Evolutionary conservation across 2,888 invertebrate genomes (phyloP).

Genomic region (Auanema freiburgensis): DNA sequence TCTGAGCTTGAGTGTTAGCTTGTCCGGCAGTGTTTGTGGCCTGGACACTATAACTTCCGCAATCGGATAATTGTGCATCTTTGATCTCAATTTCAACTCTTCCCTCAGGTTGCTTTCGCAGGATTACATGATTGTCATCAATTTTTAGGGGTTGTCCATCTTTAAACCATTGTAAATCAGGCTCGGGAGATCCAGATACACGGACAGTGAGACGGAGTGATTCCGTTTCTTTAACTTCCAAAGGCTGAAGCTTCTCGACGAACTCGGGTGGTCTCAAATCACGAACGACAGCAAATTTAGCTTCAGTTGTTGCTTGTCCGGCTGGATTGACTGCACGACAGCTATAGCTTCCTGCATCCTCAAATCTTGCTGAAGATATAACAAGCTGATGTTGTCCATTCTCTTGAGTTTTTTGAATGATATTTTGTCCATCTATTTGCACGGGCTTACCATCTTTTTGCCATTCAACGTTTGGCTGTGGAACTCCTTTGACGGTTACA

Average conservation of each 20-base stretch:
- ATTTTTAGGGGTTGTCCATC: slow-evolving; percentile 69
- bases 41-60: slow-evolving; percentile 44
- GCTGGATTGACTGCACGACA: slow-evolving; percentile 90
- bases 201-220: slow-evolving; percentile 31
- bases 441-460: slow-evolving; percentile 92
- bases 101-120: slow-evolving; percentile 71
- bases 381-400: slow-evolving; percentile 71
- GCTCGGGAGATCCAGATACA: slow-evolving; percentile 62
- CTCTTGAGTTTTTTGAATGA: slow-evolving; percentile 74
- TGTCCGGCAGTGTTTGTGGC: slow-evolving; percentile 47
- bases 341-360: slow-evolving; percentile 90
- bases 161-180: slow-evolving; percentile 89
- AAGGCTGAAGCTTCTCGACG: slow-evolving; percentile 75
- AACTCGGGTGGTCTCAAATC: slow-evolving; percentile 74
- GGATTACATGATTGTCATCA: slow-evolving; percentile 68
- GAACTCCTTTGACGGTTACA: slow-evolving; percentile 83
- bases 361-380: slow-evolving; percentile 67
- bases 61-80: slow-evolving; percentile 39
- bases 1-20: slow-evolving; percentile 42
- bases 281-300: slow-evolving; percentile 37
- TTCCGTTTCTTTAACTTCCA: slow-evolving; percentile 78
- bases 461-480: slow-evolving; percentile 91
- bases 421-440: slow-evolving; percentile 75
- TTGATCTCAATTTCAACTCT: slow-evolving; percentile 39
- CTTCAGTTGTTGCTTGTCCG: slow-evolving; percentile 77